Evolutionary conservation across 2,888 invertebrate genomes (phyloP).

Genomic region (Molanna angustata): DNA sequence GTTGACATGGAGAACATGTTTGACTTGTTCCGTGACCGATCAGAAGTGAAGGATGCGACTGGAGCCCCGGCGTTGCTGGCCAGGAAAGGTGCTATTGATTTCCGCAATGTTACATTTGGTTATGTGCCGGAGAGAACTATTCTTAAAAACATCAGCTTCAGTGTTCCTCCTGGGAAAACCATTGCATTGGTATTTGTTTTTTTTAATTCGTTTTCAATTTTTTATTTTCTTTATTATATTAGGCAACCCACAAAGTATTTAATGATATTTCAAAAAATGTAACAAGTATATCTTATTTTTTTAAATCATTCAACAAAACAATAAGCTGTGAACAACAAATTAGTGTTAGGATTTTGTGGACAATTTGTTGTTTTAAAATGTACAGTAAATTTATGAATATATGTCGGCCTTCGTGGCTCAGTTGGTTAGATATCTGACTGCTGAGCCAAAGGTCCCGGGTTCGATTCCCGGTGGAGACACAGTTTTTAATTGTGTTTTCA

Average conservation of each 20-base stretch:
- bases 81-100: conserved; percentile 76
- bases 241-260: background rate
- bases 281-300: background rate
- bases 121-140: conserved; percentile 79
- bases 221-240: background rate
- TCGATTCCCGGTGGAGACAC: too few species aligned
- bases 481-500: too few species aligned
- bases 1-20: conserved; percentile 99
- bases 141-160: conserved; percentile 74
- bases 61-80: conserved; percentile 71
- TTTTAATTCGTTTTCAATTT: background rate
- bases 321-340: too few species aligned
- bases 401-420: too few species aligned
- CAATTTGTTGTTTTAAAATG: too few species aligned
- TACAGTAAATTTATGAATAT: too few species aligned
- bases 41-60: conserved; percentile 82
- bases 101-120: conserved; percentile 85
- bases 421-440: too few species aligned
- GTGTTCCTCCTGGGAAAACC: conserved; percentile 80
- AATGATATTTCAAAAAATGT: background rate
- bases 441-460: too few species aligned
- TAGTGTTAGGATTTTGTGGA: too few species aligned
- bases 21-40: conserved; percentile 82
- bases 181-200: conserved; percentile 76
- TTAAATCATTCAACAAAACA: too few species aligned